Percentiles rank a stretch among this genome's conserved stretches.
These are phyloP conservation scores for Sebastes steindachneri DNA, from an alignment of 2,797 vertebrate genomes.

Conservation along the genomic window DNA sequence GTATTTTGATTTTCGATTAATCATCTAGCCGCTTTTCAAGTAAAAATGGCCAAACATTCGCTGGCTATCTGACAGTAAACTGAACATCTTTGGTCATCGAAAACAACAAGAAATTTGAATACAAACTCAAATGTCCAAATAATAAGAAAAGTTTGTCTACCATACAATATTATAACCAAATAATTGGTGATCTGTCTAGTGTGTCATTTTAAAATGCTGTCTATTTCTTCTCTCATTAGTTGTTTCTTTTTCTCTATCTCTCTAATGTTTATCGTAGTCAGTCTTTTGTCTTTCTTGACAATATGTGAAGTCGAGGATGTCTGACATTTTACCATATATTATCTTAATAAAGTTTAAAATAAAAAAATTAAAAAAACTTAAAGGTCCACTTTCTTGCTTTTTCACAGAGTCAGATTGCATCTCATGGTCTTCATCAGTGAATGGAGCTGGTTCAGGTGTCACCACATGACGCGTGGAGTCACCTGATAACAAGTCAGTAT, in stretches of 20 bases:
- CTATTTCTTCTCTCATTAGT: too few species aligned
- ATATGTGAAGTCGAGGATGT: too few species aligned
- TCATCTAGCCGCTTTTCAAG: not conserved
- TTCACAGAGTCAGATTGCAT: not conserved
- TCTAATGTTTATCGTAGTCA: too few species aligned
- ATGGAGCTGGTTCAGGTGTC: not conserved
- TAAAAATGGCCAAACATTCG: not conserved
- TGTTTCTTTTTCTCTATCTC: too few species aligned
- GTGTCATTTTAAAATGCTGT: too few species aligned
- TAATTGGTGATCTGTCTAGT: too few species aligned
- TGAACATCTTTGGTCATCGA: not conserved
- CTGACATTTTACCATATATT: too few species aligned
- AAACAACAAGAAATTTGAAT: not conserved
- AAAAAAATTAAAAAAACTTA: too few species aligned
- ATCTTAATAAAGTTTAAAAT: too few species aligned
- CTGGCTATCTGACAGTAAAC: not conserved
- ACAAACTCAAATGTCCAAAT: not conserved
- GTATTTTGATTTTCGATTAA: not conserved
- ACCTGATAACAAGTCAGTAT: not conserved
- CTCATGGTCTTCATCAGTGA: not conserved
- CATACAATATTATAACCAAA: too few species aligned
- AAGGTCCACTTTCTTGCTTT: not conserved
- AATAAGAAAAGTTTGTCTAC: too few species aligned
- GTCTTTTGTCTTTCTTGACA: not conserved
- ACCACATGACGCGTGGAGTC: not conserved